A percentile compares a stretch with the other conserved stretches of the same genome.
Conservation (phyloP, 2,888 invertebrate genomes). For the Lasioglossum pauxillum region DNA sequence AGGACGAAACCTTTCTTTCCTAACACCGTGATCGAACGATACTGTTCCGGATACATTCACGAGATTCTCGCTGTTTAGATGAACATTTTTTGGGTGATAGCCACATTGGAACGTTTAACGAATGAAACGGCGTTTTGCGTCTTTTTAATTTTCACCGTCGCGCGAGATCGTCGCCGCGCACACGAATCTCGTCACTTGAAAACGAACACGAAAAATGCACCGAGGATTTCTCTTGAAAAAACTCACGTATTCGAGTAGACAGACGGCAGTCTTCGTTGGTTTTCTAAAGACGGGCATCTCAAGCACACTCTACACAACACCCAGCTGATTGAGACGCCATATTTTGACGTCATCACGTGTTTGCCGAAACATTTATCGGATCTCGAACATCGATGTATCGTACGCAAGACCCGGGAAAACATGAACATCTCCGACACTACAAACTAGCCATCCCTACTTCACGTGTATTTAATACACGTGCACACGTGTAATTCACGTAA, state of each 20-base stretch:
- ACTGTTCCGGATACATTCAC: background rate
- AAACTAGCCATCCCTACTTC: background rate
- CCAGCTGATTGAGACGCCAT: slow-evolving; percentile 84
- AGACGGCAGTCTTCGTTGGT: slow-evolving; percentile 79
- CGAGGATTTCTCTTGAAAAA: slow-evolving; percentile 38
- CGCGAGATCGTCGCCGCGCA: background rate
- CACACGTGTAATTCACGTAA: too few species aligned
- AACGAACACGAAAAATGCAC: slow-evolving; percentile 2
- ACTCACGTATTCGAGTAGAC: slow-evolving; percentile 81
- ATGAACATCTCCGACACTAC: background rate
- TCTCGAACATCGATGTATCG: slow-evolving; percentile 59
- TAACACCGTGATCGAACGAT: background rate
- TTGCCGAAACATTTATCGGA: slow-evolving; percentile 60
- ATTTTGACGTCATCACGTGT: slow-evolving; percentile 82
- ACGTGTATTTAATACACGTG: too few species aligned
- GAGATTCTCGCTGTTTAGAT: background rate
- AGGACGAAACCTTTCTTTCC: background rate
- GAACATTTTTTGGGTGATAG: slow-evolving; percentile 38
- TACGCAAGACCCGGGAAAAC: slow-evolving; percentile 45
- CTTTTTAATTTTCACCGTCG: slow-evolving; percentile 56
- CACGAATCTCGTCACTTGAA: background rate
- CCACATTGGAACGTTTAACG: slow-evolving; percentile 70
- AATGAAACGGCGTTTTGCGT: slow-evolving; percentile 77
- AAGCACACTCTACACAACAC: slow-evolving; percentile 83
- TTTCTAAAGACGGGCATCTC: slow-evolving; percentile 82